Conservation (phyloP, 2,888 invertebrate genomes). For the Chymomyza fuscimana region DNA sequence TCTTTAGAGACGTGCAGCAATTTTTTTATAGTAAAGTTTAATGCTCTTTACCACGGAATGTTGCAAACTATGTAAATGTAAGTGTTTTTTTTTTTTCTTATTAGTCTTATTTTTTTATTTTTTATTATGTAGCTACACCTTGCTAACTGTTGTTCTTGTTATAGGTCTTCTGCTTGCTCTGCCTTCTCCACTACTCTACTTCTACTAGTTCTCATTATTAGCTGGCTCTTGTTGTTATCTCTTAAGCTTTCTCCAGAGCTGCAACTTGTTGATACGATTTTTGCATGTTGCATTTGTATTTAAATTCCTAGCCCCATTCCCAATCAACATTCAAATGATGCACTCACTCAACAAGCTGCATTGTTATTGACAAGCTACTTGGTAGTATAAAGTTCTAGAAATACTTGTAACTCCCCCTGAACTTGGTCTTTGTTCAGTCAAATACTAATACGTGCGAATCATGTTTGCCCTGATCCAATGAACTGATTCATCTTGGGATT, state of each 20-base stretch:
- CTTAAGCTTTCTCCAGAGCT: neutral
- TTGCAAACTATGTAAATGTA: too few species aligned
- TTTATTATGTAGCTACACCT: constrained; percentile 64
- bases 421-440: neutral
- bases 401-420: too few species aligned
- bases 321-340: constrained; percentile 47
- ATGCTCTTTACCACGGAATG: too few species aligned
- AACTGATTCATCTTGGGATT: neutral
- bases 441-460: neutral
- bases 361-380: neutral
- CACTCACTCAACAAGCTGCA: neutral
- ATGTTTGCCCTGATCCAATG: neutral
- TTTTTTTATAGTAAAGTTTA: too few species aligned
- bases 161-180: neutral
- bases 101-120: constrained; percentile 23
- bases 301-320: constrained; percentile 65
- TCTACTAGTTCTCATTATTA: too few species aligned
- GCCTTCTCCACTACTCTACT: too few species aligned
- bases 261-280: constrained; percentile 38
- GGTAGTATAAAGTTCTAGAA: too few species aligned
- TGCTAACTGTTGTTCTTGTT: constrained; percentile 36
- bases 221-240: constrained; percentile 1
- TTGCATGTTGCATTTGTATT: constrained; percentile 68
- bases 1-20: too few species aligned
- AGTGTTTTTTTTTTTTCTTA: too few species aligned